phyloP scores from a whole-genome alignment of 2,888 invertebrate genomes.

The Ryuthela nishihirai region DNA sequence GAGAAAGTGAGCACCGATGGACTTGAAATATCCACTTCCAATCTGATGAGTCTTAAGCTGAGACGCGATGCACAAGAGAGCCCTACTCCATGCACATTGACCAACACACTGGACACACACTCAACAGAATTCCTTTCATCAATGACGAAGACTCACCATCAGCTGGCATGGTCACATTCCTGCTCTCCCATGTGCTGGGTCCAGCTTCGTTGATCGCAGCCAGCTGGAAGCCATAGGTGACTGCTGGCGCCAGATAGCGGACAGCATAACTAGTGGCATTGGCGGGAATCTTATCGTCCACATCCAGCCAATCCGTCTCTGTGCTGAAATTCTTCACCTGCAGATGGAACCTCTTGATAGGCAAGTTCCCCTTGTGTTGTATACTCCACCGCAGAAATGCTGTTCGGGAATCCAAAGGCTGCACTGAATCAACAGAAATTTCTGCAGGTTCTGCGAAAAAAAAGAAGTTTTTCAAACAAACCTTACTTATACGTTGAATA shows the following conservation, averaged over 20 bases:
- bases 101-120: too few species aligned
- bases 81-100: too few species aligned
- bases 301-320: conserved; percentile 40
- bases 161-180: conserved; percentile 43
- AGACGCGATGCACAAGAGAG: too few species aligned
- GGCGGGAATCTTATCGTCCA: conserved; percentile 40
- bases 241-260: conserved; percentile 36
- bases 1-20: too few species aligned
- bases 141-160: conserved; percentile 39
- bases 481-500: too few species aligned
- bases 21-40: too few species aligned
- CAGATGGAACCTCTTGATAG: conserved; percentile 39
- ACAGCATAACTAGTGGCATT: conserved; percentile 40
- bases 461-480: too few species aligned
- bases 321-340: conserved; percentile 41
- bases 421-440: conserved; percentile 36
- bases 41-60: too few species aligned
- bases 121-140: too few species aligned
- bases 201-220: conserved; percentile 43
- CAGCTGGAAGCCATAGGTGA: conserved; percentile 41
- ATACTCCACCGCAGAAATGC: conserved; percentile 38
- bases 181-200: conserved; percentile 40
- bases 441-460: conserved; percentile 37
- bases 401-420: conserved; percentile 38
- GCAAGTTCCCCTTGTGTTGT: conserved; percentile 36